Evolutionary conservation across 2,797 vertebrate genomes (phyloP), one percentile per base, ranked within the genome.

Genomic region (Cirrhinus molitorella): DNA sequence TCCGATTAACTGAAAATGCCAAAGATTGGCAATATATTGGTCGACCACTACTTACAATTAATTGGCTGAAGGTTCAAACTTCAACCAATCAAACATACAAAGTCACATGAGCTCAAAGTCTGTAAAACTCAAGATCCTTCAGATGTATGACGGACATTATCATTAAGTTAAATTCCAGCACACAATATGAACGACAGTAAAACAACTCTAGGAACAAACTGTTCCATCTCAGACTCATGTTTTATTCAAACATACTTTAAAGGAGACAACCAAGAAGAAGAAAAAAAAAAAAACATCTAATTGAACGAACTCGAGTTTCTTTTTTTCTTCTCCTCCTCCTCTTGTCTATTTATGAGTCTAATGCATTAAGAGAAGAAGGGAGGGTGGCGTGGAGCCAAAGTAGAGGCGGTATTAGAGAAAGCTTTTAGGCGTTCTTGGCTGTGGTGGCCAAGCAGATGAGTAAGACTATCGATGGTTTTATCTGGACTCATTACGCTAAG

Each of bases 401-500:
- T 80, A 87, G 88, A 87, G 57, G 87, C 90, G 85, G 89, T 92
- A 94, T 95, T 93, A 92, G 87, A 79, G 91, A 95, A 95, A 95
- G 94, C 95, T 95, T 95, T 96, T 95, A 95, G 90, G 88, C 88
- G 86, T 88, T 88, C 72, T 83, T 80, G 83, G 77, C 83, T 85
- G 87, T 84, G 88, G 80, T 91, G 80, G 85, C 87, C 91, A 78
- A 91, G 86, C 87, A 90, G 91, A 91, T 91, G 92, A 92, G 88
- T 89, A 91, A 89, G 90, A 91, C 90, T 92, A 95, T 94, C 92
- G 92, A 95, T 94, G 93, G 91, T 92, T 94, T 94, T 94, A 96
- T 95, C 94, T 91, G 13, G 91, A 89, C 92, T 94, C 94, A 95
- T 95, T 95, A 94, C 89, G 85, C 93, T 95, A 95, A 95, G 92